Conservation (phyloP, 2,888 invertebrate genomes). For the Pandemis cinnamomeana region DNA sequence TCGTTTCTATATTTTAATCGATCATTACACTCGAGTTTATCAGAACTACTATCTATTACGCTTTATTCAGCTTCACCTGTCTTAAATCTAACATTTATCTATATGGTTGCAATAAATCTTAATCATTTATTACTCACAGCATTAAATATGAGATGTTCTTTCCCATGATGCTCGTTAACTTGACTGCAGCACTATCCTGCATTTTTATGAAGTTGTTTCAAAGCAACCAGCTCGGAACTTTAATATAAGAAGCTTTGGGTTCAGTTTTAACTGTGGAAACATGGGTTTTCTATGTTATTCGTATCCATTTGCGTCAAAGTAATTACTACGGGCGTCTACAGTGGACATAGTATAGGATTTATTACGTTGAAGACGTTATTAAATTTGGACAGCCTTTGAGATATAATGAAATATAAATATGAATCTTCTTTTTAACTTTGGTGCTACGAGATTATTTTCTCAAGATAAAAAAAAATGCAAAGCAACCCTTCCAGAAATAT, state of each 20-base stretch:
- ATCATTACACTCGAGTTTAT: constrained; percentile 11
- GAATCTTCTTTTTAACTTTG: too few relatives aligned
- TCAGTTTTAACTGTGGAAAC: neutral
- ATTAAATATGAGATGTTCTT: constrained; percentile 26
- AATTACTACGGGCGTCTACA: constrained; percentile 22
- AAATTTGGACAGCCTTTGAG: neutral
- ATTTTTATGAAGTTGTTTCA: constrained; percentile 17
- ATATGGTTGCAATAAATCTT: constrained; percentile 24
- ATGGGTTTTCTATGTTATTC: constrained; percentile 7
- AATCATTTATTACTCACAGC: constrained; percentile 17
- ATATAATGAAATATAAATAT: neutral
- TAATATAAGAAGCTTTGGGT: constrained; percentile 1
- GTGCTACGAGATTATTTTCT: too few relatives aligned
- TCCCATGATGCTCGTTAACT: constrained; percentile 24
- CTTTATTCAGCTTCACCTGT: constrained; percentile 7
- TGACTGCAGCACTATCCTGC: constrained; percentile 32
- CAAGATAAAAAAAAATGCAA: too few relatives aligned
- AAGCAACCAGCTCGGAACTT: constrained; percentile 10
- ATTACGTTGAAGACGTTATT: constrained; percentile 15
- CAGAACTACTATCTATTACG: neutral
- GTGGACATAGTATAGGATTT: constrained; percentile 19
- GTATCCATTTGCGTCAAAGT: constrained; percentile 37
- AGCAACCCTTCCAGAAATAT: neutral
- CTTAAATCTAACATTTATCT: neutral
- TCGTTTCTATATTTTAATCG: constrained; percentile 17